phyloP scores from a whole-genome alignment of 2,888 invertebrate genomes.

The Caenorhabditis drosophilae region DNA sequence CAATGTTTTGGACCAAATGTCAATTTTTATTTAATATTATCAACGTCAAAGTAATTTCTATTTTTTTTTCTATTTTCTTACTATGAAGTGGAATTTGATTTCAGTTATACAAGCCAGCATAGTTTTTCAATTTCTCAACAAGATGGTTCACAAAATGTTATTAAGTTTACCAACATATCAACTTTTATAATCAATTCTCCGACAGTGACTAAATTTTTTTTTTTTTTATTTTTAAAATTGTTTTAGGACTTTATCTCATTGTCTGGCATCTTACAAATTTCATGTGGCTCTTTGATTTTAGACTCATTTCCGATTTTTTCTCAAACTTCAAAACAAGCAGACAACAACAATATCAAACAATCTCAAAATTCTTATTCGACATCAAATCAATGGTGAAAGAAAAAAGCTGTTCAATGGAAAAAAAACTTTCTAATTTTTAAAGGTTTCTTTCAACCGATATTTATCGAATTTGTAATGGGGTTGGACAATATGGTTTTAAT shows the following conservation, averaged over 20 bases:
- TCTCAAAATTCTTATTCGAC: neutral
- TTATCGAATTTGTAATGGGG: constrained; percentile 20
- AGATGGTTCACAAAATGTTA: constrained; percentile 5
- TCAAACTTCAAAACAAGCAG: constrained; percentile 7
- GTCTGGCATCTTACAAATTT: constrained; percentile 18
- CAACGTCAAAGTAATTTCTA: too few species aligned
- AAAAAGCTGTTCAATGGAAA: neutral
- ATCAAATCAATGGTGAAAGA: constrained; percentile 7
- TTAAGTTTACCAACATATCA: constrained; percentile 7
- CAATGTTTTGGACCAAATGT: too few species aligned
- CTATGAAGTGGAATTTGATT: too few species aligned
- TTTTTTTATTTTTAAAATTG: neutral
- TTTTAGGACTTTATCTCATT: constrained; percentile 19
- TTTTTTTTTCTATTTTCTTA: too few species aligned
- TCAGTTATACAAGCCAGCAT: constrained; percentile 19
- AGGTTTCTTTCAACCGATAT: constrained; percentile 7
- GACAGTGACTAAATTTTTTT: constrained; percentile 7
- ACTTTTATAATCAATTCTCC: constrained; percentile 11
- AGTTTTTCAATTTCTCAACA: constrained; percentile 12
- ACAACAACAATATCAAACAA: constrained; percentile 16
- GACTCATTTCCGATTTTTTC: constrained; percentile 20
- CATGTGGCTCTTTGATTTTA: constrained; percentile 8
- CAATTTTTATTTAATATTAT: too few species aligned
- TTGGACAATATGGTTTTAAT: constrained; percentile 33
- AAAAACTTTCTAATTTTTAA: constrained; percentile 11